Evolutionary conservation across 2,113 vertebrate genomes (phyloP), one percentile per base, ranked within the genome.

Genomic region (Neolamprologus falcicula): DNA sequence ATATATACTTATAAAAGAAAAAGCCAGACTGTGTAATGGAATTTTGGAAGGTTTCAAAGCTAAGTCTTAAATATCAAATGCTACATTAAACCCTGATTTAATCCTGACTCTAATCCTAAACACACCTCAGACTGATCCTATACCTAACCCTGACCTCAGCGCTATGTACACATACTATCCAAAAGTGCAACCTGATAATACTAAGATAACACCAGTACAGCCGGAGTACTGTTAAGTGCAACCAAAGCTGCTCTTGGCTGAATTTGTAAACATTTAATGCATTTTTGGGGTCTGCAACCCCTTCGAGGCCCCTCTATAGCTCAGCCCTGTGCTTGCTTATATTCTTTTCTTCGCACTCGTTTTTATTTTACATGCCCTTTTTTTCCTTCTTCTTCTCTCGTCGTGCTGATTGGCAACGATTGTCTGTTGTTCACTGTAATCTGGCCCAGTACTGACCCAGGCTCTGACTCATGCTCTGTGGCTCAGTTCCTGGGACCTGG

Each of bases 401-500:
- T 59, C 52, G 17, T 78, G 45, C 73, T 78, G 73, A 47, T 52
- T 52, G 82, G 45, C 83, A 86, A 54, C 9, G 21, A 80, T 81
- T 88, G 84, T 86, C 85, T 91, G 79, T 79, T 24, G 92, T 84
- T 96, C 93, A 97, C 92, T 97, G 96, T 92, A 98, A 94, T 82
- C 96, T 93, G 91, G 97, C 95, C 97, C 97, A 97, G 90, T 97
- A 97, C 89, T 97, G 97, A 86, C 95, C 95, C 92, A 97, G 88
- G 94, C 94, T 96, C 88, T 96, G 96, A 88, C 94, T 88, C 91
- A 97, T 96, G 91, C 92, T 94, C 82, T 96, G 96, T 28, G 95
- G 96, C 73, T 97, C 96, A 53, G 93, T 90, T 52, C 97, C 97
- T 76, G 97, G 97, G 61, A 97, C 97, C 92, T 97, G 97, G 59